Evolutionary conservation across 1,140 invertebrate species (phyloP).

Genomic region (Drosophila bifasciata): DNA sequence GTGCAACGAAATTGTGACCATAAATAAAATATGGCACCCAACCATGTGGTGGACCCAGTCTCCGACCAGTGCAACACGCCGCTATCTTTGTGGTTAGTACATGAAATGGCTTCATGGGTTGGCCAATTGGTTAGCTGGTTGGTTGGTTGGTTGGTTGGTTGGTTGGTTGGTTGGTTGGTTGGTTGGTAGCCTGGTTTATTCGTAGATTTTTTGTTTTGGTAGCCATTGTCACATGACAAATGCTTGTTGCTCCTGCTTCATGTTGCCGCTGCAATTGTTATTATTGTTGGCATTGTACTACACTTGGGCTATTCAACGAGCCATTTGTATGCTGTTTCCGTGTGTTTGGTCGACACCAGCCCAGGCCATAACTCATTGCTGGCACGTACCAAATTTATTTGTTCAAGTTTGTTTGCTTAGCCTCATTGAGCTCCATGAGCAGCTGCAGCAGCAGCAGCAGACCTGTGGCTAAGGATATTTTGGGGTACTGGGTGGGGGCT

Average conservation of each 20-base stretch:
- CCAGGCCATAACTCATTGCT: constrained; percentile 66
- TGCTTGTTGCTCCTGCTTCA: constrained; percentile 66
- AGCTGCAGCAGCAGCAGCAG: no score
- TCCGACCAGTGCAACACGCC: background rate
- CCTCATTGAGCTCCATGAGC: constrained; percentile 27
- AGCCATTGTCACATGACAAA: constrained; percentile 69
- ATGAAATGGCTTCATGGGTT: constrained; percentile 39
- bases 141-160: constrained; percentile 1
- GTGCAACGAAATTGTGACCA: constrained; percentile 52
- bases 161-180: constrained; percentile 10
- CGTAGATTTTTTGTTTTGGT: constrained; percentile 70
- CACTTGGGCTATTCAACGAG: constrained; percentile 42
- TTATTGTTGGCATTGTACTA: constrained; percentile 41
- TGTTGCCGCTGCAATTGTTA: constrained; percentile 36
- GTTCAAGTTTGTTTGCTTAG: constrained; percentile 60
- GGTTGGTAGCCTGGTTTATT: constrained; percentile 3
- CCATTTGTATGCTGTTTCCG: constrained; percentile 63
- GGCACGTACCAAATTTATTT: constrained; percentile 74
- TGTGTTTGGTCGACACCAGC: constrained; percentile 6
- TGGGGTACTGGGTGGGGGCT: background rate
- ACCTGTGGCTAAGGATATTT: constrained; percentile 21
- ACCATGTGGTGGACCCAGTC: constrained; percentile 18
- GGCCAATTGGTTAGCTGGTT: background rate
- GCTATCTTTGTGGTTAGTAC: constrained; percentile 46
- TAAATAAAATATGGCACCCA: constrained; percentile 70